These are phyloP conservation scores for Centroberyx gerrardi DNA, from an alignment of 2,797 vertebrate genomes.

Conservation along the genomic window DNA sequence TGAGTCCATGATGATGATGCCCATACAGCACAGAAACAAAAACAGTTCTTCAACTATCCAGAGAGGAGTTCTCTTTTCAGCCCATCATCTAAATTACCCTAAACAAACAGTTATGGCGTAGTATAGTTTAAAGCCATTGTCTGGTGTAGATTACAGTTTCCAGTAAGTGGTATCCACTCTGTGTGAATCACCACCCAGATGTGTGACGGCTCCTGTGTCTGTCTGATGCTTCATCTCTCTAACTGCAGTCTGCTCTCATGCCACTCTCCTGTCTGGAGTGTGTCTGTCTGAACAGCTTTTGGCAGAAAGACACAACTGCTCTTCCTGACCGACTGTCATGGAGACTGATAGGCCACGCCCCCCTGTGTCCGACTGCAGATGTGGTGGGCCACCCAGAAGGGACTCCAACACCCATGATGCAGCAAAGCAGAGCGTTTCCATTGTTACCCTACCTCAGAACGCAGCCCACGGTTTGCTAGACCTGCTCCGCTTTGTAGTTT, in stretches of 20 bases:
- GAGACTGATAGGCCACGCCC: conserved; percentile 57
- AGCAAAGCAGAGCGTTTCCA: conserved; percentile 49
- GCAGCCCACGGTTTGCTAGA: not conserved
- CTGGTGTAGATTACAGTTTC: conserved; percentile 66
- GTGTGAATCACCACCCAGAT: conserved; percentile 60
- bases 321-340: conserved; percentile 59
- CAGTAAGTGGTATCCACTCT: conserved; percentile 45
- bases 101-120: conserved; percentile 57
- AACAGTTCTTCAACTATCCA: conserved; percentile 4
- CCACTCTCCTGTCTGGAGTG: conserved; percentile 65
- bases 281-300: conserved; percentile 53
- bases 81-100: conserved; percentile 32
- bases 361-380: conserved; percentile 60
- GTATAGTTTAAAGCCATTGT: conserved; percentile 52
- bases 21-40: not conserved
- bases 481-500: conserved; percentile 30
- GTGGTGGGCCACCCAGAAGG: conserved; percentile 76
- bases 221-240: conserved; percentile 13
- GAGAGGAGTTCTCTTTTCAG: conserved; percentile 10
- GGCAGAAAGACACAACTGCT: conserved; percentile 41
- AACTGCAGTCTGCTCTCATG: conserved; percentile 38
- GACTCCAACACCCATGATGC: conserved; percentile 51
- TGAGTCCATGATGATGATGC: conserved; percentile 5
- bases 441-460: conserved; percentile 55
- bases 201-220: conserved; percentile 52